phyloP scores from a whole-genome alignment of 1,140 invertebrate genomes.

The Psilanteris sp. region DNA sequence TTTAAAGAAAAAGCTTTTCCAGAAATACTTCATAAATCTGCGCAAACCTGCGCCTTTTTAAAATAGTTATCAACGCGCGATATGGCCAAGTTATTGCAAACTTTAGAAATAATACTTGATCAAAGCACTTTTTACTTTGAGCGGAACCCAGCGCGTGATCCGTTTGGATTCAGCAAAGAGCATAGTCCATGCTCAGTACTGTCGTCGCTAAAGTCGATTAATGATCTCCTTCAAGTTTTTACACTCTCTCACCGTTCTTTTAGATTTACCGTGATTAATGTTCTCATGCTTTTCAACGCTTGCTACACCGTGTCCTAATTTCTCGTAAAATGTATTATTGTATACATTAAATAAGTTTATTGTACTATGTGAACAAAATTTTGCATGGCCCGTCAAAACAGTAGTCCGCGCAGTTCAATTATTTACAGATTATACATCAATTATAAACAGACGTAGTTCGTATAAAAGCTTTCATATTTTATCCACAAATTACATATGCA shows the following conservation, averaged over 20 bases:
- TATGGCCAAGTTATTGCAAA: conserved; percentile 42
- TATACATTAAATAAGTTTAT: conserved; percentile 30
- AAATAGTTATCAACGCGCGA: conserved; percentile 37
- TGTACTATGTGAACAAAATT: conserved; percentile 6
- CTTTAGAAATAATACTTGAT: conserved; percentile 47
- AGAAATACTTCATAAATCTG: conserved; percentile 41
- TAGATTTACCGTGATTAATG: conserved; percentile 46
- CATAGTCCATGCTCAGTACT: conserved; percentile 34
- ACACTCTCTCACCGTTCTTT: conserved; percentile 36
- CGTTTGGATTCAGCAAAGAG: conserved; percentile 28
- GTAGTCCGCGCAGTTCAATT: conserved; percentile 1
- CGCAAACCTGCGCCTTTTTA: neutral
- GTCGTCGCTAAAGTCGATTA: conserved; percentile 55
- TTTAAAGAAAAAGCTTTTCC: conserved; percentile 7
- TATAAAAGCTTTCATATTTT: conserved; percentile 15
- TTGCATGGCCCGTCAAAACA: neutral
- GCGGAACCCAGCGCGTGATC: conserved; percentile 18
- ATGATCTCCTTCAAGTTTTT: conserved; percentile 53
- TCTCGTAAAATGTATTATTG: conserved; percentile 46
- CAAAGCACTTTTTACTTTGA: conserved; percentile 21
- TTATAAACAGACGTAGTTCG: conserved; percentile 4
- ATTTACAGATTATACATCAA: conserved; percentile 17
- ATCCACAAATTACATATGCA: conserved; percentile 19
- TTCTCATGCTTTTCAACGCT: conserved; percentile 21
- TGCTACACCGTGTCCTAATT: conserved; percentile 10